Conservation (phyloP, 2,113 vertebrate genomes). For the Condylura cristata region DNA sequence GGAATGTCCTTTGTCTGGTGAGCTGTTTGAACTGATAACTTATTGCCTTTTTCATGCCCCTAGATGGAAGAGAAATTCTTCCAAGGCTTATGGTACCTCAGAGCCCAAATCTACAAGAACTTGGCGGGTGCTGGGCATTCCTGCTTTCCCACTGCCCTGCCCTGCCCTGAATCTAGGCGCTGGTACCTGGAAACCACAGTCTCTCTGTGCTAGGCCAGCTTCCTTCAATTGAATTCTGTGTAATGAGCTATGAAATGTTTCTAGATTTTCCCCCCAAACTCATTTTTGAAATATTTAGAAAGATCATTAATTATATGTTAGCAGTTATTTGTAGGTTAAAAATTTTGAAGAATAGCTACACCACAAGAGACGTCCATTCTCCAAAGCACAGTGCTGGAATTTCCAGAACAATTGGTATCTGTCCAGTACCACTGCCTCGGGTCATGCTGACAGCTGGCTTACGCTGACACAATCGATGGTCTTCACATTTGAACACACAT, state of each 20-base stretch:
- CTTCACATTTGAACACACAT: not conserved
- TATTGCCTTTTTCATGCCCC: no score
- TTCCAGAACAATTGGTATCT: not conserved
- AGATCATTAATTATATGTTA: not conserved
- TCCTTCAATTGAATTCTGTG: not conserved
- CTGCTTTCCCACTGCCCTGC: not conserved
- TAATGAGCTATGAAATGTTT: not conserved
- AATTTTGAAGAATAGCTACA: not conserved
- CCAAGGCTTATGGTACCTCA: not conserved
- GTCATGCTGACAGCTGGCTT: not conserved
- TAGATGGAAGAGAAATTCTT: not conserved
- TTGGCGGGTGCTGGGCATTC: no score
- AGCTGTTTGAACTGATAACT: no score
- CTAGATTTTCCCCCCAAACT: not conserved
- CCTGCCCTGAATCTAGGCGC: not conserved
- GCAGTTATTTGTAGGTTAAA: not conserved
- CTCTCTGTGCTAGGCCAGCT: not conserved
- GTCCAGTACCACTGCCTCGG: not conserved
- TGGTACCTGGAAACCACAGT: not conserved
- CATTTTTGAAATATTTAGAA: not conserved
- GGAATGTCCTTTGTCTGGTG: not conserved
- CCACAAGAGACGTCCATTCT: not conserved
- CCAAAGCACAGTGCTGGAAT: not conserved
- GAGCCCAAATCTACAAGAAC: not conserved
- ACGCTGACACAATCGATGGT: not conserved